These are phyloP conservation scores for Denticeps clupeoides DNA, from an alignment of 2,797 vertebrate species.

Conservation along the genomic window DNA sequence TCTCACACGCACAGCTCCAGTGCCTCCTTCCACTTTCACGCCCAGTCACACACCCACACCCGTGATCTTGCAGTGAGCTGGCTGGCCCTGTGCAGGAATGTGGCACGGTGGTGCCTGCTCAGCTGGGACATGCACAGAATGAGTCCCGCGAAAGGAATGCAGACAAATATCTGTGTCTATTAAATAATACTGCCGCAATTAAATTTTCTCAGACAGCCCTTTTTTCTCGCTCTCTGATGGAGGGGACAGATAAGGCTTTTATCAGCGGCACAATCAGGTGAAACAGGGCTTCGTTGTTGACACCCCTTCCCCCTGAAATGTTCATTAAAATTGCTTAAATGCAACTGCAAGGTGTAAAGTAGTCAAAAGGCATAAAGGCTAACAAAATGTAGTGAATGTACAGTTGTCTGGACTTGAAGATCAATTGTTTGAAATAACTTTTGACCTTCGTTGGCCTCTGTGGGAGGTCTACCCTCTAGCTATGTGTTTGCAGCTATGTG, in stretches of 20 bases:
- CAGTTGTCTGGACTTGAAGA: too few relatives aligned
- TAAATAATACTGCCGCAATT: slow-evolving; percentile 54
- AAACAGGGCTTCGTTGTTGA: too few relatives aligned
- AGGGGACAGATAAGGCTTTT: slow-evolving; percentile 30
- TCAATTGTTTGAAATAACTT: too few relatives aligned
- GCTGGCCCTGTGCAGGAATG: slow-evolving; percentile 40
- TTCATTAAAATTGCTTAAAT: too few relatives aligned
- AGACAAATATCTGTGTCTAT: slow-evolving; percentile 52
- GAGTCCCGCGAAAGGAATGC: slow-evolving; percentile 58
- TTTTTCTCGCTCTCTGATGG: neutral
- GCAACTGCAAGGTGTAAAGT: too few relatives aligned
- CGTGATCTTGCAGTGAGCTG: slow-evolving; percentile 34
- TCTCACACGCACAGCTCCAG: slow-evolving; percentile 15
- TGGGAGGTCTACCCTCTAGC: too few relatives aligned
- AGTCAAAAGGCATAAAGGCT: too few relatives aligned
- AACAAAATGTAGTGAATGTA: too few relatives aligned
- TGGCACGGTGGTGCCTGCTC: slow-evolving; percentile 42
- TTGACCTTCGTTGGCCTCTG: too few relatives aligned
- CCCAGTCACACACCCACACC: slow-evolving; percentile 12
- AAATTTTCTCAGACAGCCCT: slow-evolving; percentile 30
- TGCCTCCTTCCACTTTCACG: slow-evolving; percentile 12
- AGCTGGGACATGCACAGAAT: slow-evolving; percentile 51
- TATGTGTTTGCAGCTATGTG: too few relatives aligned
- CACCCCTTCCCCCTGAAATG: too few relatives aligned
- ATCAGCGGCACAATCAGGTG: slow-evolving; percentile 27